Evolutionary conservation across 2,888 invertebrate genomes (phyloP), one percentile per base, ranked within the genome.

Genomic region (Drosophila koepferae): DNA sequence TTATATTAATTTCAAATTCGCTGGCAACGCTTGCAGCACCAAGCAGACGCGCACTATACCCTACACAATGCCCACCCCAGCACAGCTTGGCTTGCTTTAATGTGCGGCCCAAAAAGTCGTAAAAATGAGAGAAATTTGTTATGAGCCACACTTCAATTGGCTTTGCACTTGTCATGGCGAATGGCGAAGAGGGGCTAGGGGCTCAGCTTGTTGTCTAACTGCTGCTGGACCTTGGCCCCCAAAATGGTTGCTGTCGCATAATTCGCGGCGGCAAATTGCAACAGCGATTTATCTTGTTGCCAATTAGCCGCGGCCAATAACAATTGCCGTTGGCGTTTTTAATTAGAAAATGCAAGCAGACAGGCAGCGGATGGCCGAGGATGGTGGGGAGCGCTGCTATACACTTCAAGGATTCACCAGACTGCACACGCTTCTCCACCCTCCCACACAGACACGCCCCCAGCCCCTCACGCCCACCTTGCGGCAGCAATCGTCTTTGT

Each of bases 1-100:
- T 86, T 82, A 84, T 89, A 89, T 89, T 89, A 89, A 89, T 90
- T 89, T 87, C 84, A 82, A 89, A 89, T 87, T 78, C 86, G 70
- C 59, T 53, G 46, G 43, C 63, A 56, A 68, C 72, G 63, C 71
- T 60, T 64, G 56, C 70, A 71, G 9, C n/a, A 16, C 23, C 46
- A 23, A 6, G 48, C 28, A 55, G 0, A 49, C 20, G 7, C 44
- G 2, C 10, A 28, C 6, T 28, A 28, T 28, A 28, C 28, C 28
- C 28, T 28, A 28, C 55, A 23, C 14, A 31, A 3, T 38, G 4
- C 23, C 23, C 23, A 23, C 1, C 20, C 10, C n/a, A 6, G 1
- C 3, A 5, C n/a, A 67, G 62, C 56, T 6, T 20, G 7, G 36
- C 14, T 73, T 18, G 71, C 78, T 79, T 72, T 80, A 80, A 79